phyloP scores from a whole-genome alignment of 2,113 vertebrate genomes.

The Pipa parva region DNA sequence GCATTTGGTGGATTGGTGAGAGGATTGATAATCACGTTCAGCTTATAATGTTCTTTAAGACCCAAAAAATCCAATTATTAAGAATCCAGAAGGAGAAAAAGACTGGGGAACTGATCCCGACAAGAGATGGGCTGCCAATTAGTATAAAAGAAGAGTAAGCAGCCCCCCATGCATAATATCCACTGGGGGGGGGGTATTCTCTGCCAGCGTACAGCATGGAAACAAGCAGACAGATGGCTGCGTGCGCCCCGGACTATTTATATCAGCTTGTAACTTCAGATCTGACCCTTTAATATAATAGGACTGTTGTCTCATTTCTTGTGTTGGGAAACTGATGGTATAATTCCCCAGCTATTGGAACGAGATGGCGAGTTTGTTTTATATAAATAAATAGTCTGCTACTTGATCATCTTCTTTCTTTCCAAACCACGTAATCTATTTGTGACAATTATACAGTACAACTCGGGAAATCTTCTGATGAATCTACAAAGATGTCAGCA shows the following conservation, averaged over 20 bases:
- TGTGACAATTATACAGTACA: too few relatives aligned
- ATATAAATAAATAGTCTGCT: background rate
- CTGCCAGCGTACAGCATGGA: constrained; percentile 17
- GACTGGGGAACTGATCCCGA: constrained; percentile 2
- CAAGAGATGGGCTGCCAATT: constrained; percentile 2
- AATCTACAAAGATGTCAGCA: too few relatives aligned
- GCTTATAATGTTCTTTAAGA: too few relatives aligned
- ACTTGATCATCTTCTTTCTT: background rate
- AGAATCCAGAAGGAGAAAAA: background rate
- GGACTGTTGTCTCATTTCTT: constrained; percentile 1
- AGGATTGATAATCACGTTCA: too few relatives aligned
- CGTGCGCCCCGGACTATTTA: constrained; percentile 7
- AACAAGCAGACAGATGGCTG: constrained; percentile 30
- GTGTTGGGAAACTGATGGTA: constrained; percentile 33
- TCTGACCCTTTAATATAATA: constrained; percentile 13
- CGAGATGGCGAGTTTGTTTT: background rate
- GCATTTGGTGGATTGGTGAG: too few relatives aligned
- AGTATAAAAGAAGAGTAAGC: constrained; percentile 1
- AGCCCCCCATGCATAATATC: constrained; percentile 20
- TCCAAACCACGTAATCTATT: background rate
- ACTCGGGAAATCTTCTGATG: too few relatives aligned
- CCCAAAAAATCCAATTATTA: background rate
- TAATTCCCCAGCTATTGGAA: background rate
- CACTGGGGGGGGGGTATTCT: background rate
- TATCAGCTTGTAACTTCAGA: constrained; percentile 11